phyloP scores from a whole-genome alignment of 2,888 invertebrate genomes.

The Acrobasis repandana region DNA sequence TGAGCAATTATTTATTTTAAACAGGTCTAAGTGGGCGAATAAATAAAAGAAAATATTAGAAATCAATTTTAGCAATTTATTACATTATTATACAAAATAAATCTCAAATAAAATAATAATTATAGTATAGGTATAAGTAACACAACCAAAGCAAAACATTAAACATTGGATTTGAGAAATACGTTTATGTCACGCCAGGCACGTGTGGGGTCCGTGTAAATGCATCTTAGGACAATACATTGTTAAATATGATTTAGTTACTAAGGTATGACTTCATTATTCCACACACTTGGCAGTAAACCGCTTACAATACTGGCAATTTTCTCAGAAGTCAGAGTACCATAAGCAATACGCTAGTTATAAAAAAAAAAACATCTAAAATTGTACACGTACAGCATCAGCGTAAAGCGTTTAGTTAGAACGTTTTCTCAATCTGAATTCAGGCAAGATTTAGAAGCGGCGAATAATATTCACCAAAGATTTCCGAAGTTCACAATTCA shows the following conservation, averaged over 20 bases:
- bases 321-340: slow-evolving; percentile 34
- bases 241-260: slow-evolving; percentile 53
- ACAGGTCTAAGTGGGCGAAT: too few relatives aligned
- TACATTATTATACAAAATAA: slow-evolving; percentile 82
- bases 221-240: slow-evolving; percentile 60
- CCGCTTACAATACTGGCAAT: slow-evolving; percentile 59
- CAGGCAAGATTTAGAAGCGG: slow-evolving; percentile 2
- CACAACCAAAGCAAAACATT: slow-evolving; percentile 82
- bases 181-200: slow-evolving; percentile 61
- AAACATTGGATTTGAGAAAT: slow-evolving; percentile 76
- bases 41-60: slow-evolving; percentile 23
- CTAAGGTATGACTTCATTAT: slow-evolving; percentile 63
- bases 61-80: slow-evolving; percentile 76
- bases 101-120: slow-evolving; percentile 81
- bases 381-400: slow-evolving; percentile 62
- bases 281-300: slow-evolving; percentile 68
- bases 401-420: slow-evolving; percentile 30
- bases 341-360: slow-evolving; percentile 49
- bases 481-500: not conserved
- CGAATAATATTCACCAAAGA: not conserved
- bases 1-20: too few relatives aligned
- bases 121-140: slow-evolving; percentile 76
- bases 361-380: slow-evolving; percentile 72
- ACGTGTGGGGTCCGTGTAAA: slow-evolving; percentile 58
- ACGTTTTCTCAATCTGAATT: slow-evolving; percentile 6